Percentiles rank a stretch among this genome's conserved stretches.
These are phyloP conservation scores for Semnopithecus entellus DNA, from an alignment of 2,113 vertebrate genomes.

Conservation along the genomic window DNA sequence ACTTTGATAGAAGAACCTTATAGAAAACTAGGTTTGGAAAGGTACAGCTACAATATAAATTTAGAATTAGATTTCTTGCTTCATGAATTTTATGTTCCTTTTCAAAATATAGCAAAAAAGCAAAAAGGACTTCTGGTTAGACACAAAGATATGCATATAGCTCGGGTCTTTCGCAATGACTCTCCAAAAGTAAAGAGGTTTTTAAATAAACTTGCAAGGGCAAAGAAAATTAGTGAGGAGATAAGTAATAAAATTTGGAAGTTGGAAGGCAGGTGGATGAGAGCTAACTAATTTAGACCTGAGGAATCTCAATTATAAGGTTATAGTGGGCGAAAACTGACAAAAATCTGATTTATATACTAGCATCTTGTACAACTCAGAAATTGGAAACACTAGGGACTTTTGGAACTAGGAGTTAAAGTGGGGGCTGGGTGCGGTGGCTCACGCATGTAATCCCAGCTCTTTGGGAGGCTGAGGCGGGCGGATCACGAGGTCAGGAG, in stretches of 20 bases:
- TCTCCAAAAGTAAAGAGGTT: background rate
- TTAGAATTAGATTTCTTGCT: constrained; percentile 10
- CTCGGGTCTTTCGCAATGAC: background rate
- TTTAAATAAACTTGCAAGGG: background rate
- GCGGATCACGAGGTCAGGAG: too few relatives aligned
- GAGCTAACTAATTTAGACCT: background rate
- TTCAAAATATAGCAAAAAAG: background rate
- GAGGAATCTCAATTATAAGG: background rate
- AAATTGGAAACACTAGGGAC: background rate
- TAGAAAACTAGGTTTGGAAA: constrained; percentile 16
- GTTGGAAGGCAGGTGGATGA: background rate
- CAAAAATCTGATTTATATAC: background rate
- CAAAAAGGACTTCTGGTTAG: background rate
- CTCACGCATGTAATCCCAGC: too few relatives aligned
- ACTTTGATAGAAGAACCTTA: background rate
- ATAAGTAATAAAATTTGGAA: background rate
- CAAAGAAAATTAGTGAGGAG: background rate
- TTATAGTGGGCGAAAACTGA: background rate
- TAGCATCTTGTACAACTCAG: background rate
- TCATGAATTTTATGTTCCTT: background rate
- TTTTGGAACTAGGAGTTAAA: background rate
- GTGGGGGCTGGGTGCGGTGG: too few relatives aligned
- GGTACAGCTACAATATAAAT: background rate
- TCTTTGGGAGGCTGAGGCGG: too few relatives aligned
- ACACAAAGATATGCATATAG: background rate